Conservation (phyloP, 2,797 vertebrate genomes). For the Coendou prehensilis region DNA sequence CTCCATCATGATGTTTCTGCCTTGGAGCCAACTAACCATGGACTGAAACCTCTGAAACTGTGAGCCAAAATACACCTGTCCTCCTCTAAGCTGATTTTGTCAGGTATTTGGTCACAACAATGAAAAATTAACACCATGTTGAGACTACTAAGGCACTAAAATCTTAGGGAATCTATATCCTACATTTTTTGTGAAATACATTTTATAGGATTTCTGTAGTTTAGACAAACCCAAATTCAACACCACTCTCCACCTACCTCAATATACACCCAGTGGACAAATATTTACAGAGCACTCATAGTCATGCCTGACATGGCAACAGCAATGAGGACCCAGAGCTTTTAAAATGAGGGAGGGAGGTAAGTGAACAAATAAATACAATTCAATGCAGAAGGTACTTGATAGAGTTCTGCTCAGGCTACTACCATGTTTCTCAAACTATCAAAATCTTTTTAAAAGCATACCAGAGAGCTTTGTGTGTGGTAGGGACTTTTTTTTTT, state of each 20-base stretch:
- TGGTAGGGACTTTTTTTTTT: neutral
- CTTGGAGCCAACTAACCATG: neutral
- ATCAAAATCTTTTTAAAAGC: neutral
- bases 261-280: neutral
- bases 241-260: neutral
- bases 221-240: neutral
- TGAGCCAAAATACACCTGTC: neutral
- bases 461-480: neutral
- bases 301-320: neutral
- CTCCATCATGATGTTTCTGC: neutral
- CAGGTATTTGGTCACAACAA: neutral
- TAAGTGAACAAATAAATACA: slow-evolving; percentile 26
- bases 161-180: neutral
- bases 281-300: neutral
- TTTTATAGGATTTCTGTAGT: neutral
- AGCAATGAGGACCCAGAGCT: neutral
- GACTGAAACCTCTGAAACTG: neutral
- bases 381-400: neutral
- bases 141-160: slow-evolving; percentile 16
- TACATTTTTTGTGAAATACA: neutral
- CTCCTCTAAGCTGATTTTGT: neutral
- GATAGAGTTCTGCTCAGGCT: neutral
- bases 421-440: slow-evolving; percentile 33
- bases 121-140: neutral
- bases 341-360: neutral